Evolutionary conservation across 2,797 vertebrate species (phyloP).

Genomic region (Basileuterus tristriatus): DNA sequence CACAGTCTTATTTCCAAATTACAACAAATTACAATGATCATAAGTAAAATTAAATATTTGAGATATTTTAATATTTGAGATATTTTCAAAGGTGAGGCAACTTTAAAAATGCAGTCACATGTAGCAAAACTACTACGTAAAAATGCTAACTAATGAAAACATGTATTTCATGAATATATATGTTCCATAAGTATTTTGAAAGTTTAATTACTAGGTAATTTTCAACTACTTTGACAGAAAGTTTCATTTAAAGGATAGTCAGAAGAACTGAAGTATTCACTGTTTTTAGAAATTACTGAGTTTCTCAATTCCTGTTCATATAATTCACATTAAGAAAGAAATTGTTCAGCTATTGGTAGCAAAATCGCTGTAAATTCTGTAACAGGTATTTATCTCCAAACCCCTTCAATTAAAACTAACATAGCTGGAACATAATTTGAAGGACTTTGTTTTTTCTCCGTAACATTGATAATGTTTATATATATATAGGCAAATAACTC

Average conservation of each 20-base stretch:
- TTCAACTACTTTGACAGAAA: background rate
- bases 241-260: background rate
- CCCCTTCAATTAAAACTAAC: background rate
- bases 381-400: background rate
- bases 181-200: background rate
- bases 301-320: background rate
- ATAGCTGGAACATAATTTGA: background rate
- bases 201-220: background rate
- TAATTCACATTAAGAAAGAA: background rate
- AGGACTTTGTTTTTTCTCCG: background rate
- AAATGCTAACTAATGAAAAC: background rate
- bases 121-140: background rate
- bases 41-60: background rate
- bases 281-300: background rate
- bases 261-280: background rate
- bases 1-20: background rate
- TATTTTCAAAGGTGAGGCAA: background rate
- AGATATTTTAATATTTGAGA: background rate
- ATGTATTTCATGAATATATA: background rate
- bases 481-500: background rate
- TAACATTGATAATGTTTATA: background rate
- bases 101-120: background rate
- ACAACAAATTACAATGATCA: background rate
- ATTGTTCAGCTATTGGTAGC: background rate
- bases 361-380: conserved; percentile 10